Base-by-base conservation (phyloP, 2,113 vertebrate genomes). In the Panurus biarmicus region DNA sequence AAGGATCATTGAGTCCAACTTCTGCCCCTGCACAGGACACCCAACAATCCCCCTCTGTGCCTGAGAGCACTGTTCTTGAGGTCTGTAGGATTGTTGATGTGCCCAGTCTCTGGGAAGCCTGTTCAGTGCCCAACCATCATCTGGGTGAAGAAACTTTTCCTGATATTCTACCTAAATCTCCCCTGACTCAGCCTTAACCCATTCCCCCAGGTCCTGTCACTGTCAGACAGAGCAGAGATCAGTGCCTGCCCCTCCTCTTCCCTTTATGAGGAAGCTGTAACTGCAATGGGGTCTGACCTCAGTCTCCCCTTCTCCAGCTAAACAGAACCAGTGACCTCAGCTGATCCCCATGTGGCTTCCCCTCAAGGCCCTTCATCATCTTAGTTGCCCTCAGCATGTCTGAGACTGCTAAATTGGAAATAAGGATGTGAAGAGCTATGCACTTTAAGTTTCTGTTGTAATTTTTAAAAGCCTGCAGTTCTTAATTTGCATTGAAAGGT, bases 401-500 rank as follows among this genome's bases (percentile, higher is more conserved):
- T 72, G 57, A 65, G 42, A 54, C 66, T 47, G 38, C 71, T 89
- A 82, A 69, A 85, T 6, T 87, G 26, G 70, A 95, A 94, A 61
- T 31, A 91, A 85, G 29, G 54, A 82, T 78, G 51, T 45, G 36
- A 84, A 25, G 48, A 87, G 31, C 79, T 82, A 61, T n/a, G 58
- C 20, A 17, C 45, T 2, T 7, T 66, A 72, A 54, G 33, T 57
- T 94, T 90, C 72, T 87, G 15, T 14, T 73, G 14, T 58, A 85
- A 75, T 87, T 96, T 86, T 89, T 69, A 48, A 91, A 74, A 89
- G 29, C 26, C 61, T 51, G 38, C 36, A 86, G 91, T 51, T 48
- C 44, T 85, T 95, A 91, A 87, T 60, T 89, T 85, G 66, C 70
- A 65, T 48, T 26, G 51, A 47, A 86, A 89, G n/a, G 75, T 57